Percentiles rank a stretch among this genome's conserved stretches.
Evolutionary conservation across 2,113 vertebrate genomes (phyloP).

Genomic region (Trichomycterus rosablanca): DNA sequence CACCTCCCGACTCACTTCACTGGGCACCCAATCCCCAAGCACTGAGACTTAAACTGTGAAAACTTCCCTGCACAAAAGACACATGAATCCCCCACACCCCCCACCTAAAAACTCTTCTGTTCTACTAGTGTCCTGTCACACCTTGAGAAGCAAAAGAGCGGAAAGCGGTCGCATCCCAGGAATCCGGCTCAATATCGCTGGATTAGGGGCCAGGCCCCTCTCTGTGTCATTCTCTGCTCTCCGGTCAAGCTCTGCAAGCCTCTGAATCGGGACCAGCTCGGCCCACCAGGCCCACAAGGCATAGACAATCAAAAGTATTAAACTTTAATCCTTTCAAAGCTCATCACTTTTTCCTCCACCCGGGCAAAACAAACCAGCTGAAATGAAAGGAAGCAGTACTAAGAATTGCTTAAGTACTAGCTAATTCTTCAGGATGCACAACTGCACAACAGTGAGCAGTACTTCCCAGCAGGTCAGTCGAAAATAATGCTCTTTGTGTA

Average conservation of each 20-base stretch:
- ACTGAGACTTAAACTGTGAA: slow-evolving; percentile 75
- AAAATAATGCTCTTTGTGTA: not conserved
- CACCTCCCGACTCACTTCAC: slow-evolving; percentile 68
- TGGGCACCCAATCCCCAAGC: slow-evolving; percentile 64
- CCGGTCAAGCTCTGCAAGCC: slow-evolving; percentile 33
- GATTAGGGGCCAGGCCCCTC: slow-evolving; percentile 67
- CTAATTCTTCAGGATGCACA: slow-evolving; percentile 4
- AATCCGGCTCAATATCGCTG: slow-evolving; percentile 74
- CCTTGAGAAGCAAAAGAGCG: slow-evolving; percentile 71
- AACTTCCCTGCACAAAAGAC: slow-evolving; percentile 65
- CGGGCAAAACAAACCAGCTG: slow-evolving; percentile 36
- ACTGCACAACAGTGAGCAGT: slow-evolving; percentile 15
- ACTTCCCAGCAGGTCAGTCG: not conserved
- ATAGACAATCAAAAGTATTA: slow-evolving; percentile 71
- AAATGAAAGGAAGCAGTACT: slow-evolving; percentile 35
- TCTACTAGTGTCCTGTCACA: slow-evolving; percentile 59
- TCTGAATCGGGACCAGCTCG: slow-evolving; percentile 52
- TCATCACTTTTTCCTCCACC: slow-evolving; percentile 56
- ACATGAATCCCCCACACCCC: slow-evolving; percentile 38
- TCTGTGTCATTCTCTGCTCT: slow-evolving; percentile 50
- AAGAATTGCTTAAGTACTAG: slow-evolving; percentile 47
- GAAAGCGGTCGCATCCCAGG: slow-evolving; percentile 63
- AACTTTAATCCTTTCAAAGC: slow-evolving; percentile 72
- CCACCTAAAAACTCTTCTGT: slow-evolving; percentile 17
- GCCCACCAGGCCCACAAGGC: slow-evolving; percentile 57